phyloP scores from a whole-genome alignment of 2,797 vertebrate species.

The Nothura maculosa region DNA sequence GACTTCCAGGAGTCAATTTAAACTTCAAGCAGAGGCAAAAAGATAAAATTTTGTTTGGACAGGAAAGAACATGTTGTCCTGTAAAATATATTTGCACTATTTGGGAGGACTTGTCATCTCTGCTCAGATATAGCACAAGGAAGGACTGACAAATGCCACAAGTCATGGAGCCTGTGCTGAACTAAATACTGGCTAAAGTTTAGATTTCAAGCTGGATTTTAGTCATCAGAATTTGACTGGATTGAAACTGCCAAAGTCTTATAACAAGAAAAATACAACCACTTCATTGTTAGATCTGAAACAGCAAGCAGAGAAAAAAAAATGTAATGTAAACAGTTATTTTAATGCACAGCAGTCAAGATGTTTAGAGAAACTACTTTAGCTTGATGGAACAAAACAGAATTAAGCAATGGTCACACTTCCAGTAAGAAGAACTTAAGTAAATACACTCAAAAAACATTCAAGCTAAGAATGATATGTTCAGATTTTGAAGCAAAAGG shows the following conservation, averaged over 20 bases:
- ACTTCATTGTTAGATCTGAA: not conserved
- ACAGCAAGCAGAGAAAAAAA: not conserved
- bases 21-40: not conserved
- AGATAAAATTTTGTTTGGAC: not conserved
- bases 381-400: conserved; percentile 4
- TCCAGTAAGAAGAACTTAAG: not conserved
- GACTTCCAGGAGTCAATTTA: not conserved
- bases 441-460: not conserved
- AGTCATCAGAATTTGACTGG: not conserved
- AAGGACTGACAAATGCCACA: not conserved
- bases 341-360: not conserved
- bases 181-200: not conserved
- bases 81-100: not conserved
- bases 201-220: not conserved
- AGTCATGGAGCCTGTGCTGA: not conserved
- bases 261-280: not conserved
- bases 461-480: not conserved
- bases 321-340: not conserved
- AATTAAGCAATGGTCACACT: not conserved
- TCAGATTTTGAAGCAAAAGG: not conserved
- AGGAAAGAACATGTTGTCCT: not conserved
- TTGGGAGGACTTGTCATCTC: not conserved
- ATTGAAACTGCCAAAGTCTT: not conserved
- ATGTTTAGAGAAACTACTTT: not conserved
- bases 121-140: not conserved